Evolutionary conservation across 2,797 vertebrate species (phyloP).

Genomic region (Eospalax fontanierii): DNA sequence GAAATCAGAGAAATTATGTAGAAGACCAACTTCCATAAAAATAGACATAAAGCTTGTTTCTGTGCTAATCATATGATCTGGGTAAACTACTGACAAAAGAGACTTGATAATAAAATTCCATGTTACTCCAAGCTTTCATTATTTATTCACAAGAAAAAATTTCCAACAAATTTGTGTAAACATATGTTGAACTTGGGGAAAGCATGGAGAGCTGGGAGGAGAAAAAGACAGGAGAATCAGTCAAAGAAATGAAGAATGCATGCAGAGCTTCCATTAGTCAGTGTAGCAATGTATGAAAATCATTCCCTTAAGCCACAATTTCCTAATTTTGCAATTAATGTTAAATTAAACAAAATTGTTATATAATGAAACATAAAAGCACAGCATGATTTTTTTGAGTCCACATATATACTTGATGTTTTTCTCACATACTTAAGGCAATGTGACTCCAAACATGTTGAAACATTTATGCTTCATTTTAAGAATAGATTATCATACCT

Average conservation of each 20-base stretch:
- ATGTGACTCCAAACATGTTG: not conserved
- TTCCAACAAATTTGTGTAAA: not conserved
- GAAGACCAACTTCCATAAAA: not conserved
- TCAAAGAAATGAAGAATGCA: not conserved
- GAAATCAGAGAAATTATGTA: not conserved
- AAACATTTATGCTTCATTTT: slow-evolving; percentile 38
- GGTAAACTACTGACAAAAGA: not conserved
- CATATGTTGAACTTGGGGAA: not conserved
- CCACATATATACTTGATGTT: not conserved
- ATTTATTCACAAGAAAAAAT: not conserved
- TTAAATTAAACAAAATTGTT: slow-evolving; percentile 61
- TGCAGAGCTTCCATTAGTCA: not conserved
- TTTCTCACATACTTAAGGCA: slow-evolving; percentile 22
- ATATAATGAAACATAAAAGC: slow-evolving; percentile 40
- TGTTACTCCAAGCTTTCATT: not conserved
- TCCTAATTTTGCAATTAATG: slow-evolving; percentile 62
- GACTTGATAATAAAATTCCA: not conserved
- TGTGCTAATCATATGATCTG: not conserved
- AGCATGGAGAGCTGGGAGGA: not conserved
- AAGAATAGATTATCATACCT: not conserved
- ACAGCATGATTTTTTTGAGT: not conserved
- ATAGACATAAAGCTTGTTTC: not conserved
- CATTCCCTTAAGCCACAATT: not conserved
- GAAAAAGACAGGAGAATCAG: not conserved
- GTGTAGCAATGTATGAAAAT: not conserved